Evolutionary conservation across 1,140 invertebrate genomes (phyloP).

Genomic region (Oscheius sp.): DNA sequence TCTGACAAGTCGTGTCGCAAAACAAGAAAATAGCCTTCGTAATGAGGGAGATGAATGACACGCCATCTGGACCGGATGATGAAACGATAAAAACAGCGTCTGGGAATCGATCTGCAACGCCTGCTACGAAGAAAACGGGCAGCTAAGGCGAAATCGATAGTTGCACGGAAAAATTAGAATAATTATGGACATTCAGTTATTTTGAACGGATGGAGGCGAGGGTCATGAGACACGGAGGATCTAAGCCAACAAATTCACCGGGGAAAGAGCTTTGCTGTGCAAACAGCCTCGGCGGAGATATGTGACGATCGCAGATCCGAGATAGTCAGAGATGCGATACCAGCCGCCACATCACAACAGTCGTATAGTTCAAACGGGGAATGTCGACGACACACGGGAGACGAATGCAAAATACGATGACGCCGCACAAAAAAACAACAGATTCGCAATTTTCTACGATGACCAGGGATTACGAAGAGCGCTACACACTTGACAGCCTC

Average conservation of each 20-base stretch:
- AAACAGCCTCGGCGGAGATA: conserved; percentile 1
- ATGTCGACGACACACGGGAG: too few species aligned
- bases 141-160: neutral
- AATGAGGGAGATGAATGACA: too few species aligned
- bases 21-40: too few species aligned
- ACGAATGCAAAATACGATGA: too few species aligned
- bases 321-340: neutral
- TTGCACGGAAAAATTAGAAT: neutral
- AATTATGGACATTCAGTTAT: neutral
- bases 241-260: neutral
- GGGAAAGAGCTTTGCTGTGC: conserved; percentile 4
- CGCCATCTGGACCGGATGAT: too few species aligned
- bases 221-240: neutral
- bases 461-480: too few species aligned
- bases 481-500: too few species aligned
- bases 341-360: neutral
- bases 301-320: conserved; percentile 2
- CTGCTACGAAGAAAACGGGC: neutral
- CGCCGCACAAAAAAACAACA: too few species aligned
- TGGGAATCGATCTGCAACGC: too few species aligned
- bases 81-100: too few species aligned
- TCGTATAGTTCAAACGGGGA: conserved; percentile 14
- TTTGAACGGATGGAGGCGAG: neutral
- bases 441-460: too few species aligned
- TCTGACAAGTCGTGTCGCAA: too few species aligned